Base-by-base conservation (phyloP, 2,797 vertebrate species). In the Staurois parvus region DNA sequence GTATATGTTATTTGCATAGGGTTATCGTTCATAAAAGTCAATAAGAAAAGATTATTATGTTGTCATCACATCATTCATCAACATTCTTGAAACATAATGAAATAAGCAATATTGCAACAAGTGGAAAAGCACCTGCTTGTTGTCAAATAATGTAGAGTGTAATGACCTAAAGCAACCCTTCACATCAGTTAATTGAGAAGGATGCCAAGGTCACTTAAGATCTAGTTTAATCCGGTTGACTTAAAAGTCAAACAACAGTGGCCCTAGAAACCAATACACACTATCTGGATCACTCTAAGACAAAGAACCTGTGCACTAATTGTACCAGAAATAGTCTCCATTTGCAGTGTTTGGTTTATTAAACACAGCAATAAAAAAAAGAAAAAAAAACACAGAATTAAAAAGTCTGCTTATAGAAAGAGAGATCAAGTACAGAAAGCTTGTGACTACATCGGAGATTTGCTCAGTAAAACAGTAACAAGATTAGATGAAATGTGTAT, bases 131-230 rank as follows among this genome's bases (percentile, higher is more conserved):
- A 77, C 32, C n/a, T 77, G 64, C 62, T 78, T 84, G 74, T 85
- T 59, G 84, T 28, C 29, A 73, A 79, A 21, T 66, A 72, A 73
- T 15, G 73, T 28, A 72, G 56, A 40, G 24, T 74, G 73, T 78
- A 72, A 40, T 67, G 78, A 85, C 73, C 84, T 76, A 72, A 64
- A 13, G 66, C 48, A 72, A 72, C 66, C 84, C 32, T 73, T 85
- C 84, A 73, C 48, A 4, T 72, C 34, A 21, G 42, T 68, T 72
- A 85, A 85, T 80, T 85, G 79, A 86, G 74, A 77, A 40, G 37
- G 52, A 72, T 86, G 73, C 30, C 67, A 82, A 62, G 79, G 73
- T 70, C 68, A 77, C 40, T 77, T 77, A 83, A 86, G 21, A 85
- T 80, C 70, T 73, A 48, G 13, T 42, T 75, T 85, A 85, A 80